phyloP scores from a whole-genome alignment of 2,888 invertebrate species.

The Lagria hirta region DNA sequence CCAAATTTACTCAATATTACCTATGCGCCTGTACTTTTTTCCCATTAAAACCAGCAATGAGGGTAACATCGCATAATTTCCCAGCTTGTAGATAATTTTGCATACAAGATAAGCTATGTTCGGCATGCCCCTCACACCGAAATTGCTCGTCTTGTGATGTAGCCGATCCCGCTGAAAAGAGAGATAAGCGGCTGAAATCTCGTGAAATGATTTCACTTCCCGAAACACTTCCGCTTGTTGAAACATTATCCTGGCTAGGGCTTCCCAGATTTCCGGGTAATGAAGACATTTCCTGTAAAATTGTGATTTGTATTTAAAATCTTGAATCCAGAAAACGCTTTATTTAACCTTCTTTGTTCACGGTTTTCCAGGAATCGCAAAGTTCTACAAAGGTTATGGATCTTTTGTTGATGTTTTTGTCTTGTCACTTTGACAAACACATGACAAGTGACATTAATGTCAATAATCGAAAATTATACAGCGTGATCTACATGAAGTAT shows the following conservation, averaged over 20 bases:
- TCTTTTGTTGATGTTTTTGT: too few species aligned
- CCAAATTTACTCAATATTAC: slow-evolving; percentile 32
- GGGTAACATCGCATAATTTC: slow-evolving; percentile 83
- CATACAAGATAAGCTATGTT: slow-evolving; percentile 78
- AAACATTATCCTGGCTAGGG: slow-evolving; percentile 48
- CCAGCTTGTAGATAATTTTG: slow-evolving; percentile 78
- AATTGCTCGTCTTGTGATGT: slow-evolving; percentile 78
- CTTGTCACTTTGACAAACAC: too few species aligned
- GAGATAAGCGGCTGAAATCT: slow-evolving; percentile 67
- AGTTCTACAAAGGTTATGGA: too few species aligned
- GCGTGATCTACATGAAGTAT: too few species aligned
- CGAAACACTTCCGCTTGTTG: slow-evolving; percentile 41
- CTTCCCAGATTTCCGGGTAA: slow-evolving; percentile 37
- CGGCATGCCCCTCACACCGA: slow-evolving; percentile 77
- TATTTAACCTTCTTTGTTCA: too few species aligned
- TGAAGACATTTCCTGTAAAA: too few species aligned
- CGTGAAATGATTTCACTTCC: slow-evolving; percentile 61
- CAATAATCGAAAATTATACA: too few species aligned
- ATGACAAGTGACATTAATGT: too few species aligned
- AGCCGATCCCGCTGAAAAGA: slow-evolving; percentile 59
- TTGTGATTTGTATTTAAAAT: too few species aligned
- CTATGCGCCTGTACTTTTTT: slow-evolving; percentile 57
- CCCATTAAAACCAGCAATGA: slow-evolving; percentile 74
- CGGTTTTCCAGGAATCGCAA: too few species aligned
- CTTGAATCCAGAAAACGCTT: too few species aligned